Conservation (phyloP, 2,888 invertebrate genomes). For the Urechis unicinctus region DNA sequence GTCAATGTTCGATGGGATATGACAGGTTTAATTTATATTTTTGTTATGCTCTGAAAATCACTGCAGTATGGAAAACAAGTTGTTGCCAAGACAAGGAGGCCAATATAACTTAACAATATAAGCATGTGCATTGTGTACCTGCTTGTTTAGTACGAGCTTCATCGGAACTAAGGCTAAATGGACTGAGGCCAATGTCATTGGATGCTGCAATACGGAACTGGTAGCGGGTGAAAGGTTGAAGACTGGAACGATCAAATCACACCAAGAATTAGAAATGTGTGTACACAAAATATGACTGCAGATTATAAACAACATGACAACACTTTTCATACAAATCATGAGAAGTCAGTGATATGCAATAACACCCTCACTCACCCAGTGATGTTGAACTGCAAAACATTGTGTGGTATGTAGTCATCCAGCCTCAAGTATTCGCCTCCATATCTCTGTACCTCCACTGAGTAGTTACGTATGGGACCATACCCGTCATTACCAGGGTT, state of each 20-base stretch:
- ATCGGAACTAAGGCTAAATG: slow-evolving; percentile 64
- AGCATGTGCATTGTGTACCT: slow-evolving; percentile 25
- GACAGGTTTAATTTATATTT: no score
- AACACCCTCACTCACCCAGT: slow-evolving; percentile 57
- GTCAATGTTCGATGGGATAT: no score
- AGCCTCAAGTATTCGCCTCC: slow-evolving; percentile 70
- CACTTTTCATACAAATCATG: no score
- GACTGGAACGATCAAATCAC: slow-evolving; percentile 35
- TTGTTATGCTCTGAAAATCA: no score
- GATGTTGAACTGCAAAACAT: slow-evolving; percentile 79
- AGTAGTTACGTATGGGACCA: slow-evolving; percentile 86
- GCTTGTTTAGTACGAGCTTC: slow-evolving; percentile 35
- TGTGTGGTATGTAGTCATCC: slow-evolving; percentile 79
- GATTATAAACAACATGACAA: no score
- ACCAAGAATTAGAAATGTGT: background rate
- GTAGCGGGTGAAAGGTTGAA: slow-evolving; percentile 83
- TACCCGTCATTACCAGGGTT: slow-evolving; percentile 93
- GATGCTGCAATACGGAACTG: slow-evolving; percentile 89
- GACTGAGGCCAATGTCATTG: slow-evolving; percentile 91
- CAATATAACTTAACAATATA: background rate
- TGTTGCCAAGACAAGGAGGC: background rate
- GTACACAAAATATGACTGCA: no score
- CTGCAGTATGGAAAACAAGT: no score
- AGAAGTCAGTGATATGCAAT: no score
- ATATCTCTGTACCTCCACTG: slow-evolving; percentile 64